Base-by-base conservation (phyloP, 2,797 vertebrate genomes). In the Alcedo quadribrachys region DNA sequence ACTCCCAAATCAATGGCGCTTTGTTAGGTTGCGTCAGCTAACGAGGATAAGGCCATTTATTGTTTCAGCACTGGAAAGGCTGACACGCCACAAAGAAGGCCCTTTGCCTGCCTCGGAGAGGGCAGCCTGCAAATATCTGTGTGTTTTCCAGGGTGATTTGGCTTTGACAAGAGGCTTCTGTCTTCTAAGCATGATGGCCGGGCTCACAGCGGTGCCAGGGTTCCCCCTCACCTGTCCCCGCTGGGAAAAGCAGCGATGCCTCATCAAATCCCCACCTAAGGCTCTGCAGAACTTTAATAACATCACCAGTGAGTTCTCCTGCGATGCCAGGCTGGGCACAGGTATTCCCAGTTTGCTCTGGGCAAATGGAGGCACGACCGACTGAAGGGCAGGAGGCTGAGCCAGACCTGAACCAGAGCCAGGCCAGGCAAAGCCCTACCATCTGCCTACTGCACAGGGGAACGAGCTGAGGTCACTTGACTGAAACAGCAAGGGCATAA, bases 161-260 rank as follows among this genome's bases (percentile, higher is more conserved):
- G 86, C 84, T 82, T 45, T 9, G 61, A 93, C 87, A 90, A 87
- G 89, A 92, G 91, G 82, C 66, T 78, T 94, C 93, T 95, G 89
- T 94, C 76, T 73, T 81, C 79, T 17, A 18, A 18, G 82, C 53
- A 11, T 21, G 76, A 5, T 2, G 33, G 61, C 28, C 0, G 7
- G n/a, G 73, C 58, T 77, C 40, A 4, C 0, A 5, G 46, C 1
- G 5, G 54, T 30, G 51, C 65, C 66, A 30, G 48, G 15, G 30
- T n/a, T 28, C 28, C 51, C 42, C 57, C 46, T 58, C 63, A 62
- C 54, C 69, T 67, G 28, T 33, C 13, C 53, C 20, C 0, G 1
- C 43, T 5, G 69, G 42, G 85, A 62, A 76, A 69, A 57, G 46
- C 55, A 6, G 76, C 0, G 3, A 9, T 2, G 53, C 66, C 4